These are phyloP conservation scores for Dromius quadrimaculatus DNA, from an alignment of 2,888 invertebrate species.

Conservation along the genomic window DNA sequence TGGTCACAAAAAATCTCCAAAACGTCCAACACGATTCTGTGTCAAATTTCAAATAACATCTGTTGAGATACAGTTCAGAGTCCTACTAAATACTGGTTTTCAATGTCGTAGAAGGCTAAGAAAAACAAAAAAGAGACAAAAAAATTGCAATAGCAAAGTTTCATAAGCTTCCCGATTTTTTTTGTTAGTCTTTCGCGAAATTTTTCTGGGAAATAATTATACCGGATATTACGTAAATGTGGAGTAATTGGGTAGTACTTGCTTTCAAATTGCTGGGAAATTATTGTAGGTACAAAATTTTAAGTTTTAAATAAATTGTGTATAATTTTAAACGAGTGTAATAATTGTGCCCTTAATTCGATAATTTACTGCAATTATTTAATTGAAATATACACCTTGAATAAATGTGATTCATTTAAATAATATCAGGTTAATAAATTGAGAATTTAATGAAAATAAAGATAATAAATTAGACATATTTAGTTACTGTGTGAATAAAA, in stretches of 20 bases:
- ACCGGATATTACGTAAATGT: slow-evolving; percentile 2
- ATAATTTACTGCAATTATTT: no score
- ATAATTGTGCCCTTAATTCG: no score
- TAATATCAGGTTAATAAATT: no score
- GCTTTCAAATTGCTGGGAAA: not conserved
- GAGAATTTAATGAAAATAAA: no score
- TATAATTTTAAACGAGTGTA: no score
- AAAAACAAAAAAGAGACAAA: slow-evolving; percentile 4
- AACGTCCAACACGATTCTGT: not conserved
- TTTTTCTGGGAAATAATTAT: slow-evolving; percentile 8
- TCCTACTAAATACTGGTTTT: slow-evolving; percentile 8
- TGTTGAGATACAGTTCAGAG: slow-evolving; percentile 3
- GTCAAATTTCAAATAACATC: slow-evolving; percentile 1
- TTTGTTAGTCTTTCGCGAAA: no score
- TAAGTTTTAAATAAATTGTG: no score
- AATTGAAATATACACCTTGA: no score
- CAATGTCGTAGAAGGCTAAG: not conserved
- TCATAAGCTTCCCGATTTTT: not conserved
- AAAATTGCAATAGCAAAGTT: slow-evolving; percentile 5
- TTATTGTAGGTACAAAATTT: not conserved
- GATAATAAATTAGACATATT: no score
- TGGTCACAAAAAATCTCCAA: slow-evolving; percentile 9
- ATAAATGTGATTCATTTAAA: no score
- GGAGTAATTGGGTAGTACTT: not conserved
- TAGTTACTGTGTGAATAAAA: no score